Base-by-base conservation (phyloP, 2,888 invertebrate species). In the Andricus curvator region DNA sequence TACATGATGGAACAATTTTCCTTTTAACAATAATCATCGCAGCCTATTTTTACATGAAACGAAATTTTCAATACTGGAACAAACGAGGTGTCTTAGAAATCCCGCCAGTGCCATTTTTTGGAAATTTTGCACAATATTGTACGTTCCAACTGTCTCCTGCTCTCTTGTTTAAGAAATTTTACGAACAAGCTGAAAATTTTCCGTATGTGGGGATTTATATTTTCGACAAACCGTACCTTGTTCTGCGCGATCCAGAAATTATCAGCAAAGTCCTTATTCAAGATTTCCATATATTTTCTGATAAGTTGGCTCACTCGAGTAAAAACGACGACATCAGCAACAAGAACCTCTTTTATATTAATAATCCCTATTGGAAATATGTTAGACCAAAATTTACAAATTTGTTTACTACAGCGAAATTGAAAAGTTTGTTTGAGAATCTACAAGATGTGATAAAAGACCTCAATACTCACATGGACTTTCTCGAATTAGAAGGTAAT, bases 361-460 rank as follows among this genome's bases (percentile, higher is more conserved):
- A 92, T 80, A 93, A 93, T 80, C 93, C 93, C 0, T 91, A 92
- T 8, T 95, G 95, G 95, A 94, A 93, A 85, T 89, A 89, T 60
- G 86, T 94, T 29, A 90, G 95, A 25, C 85, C 91, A 0, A 94
- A 94, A 29, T 51, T 70, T 51, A 33, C 70, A 4, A 51, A 11
- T 70, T 33, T 51, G n/a, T 70, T 70, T 4, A 70, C 70, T 20
- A 8, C 51, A 8, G 15, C 29, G 8, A 70, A 70, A 29, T 70
- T 70, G 20, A 70, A 70, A 22, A 51, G 29, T 51, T 29, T 29
- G 29, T 51, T 51, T 51, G 33, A 70, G 29, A 51, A 70, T 70
- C 15, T 48, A 11, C 29, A 70, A 51, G 51, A 70, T 25, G 51
- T 51, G 48, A 29, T 17, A 13, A 13, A 70, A 51, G 70, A 70